Conservation (phyloP, 2,888 invertebrate genomes). For the Trichogramma dendrolimi region DNA sequence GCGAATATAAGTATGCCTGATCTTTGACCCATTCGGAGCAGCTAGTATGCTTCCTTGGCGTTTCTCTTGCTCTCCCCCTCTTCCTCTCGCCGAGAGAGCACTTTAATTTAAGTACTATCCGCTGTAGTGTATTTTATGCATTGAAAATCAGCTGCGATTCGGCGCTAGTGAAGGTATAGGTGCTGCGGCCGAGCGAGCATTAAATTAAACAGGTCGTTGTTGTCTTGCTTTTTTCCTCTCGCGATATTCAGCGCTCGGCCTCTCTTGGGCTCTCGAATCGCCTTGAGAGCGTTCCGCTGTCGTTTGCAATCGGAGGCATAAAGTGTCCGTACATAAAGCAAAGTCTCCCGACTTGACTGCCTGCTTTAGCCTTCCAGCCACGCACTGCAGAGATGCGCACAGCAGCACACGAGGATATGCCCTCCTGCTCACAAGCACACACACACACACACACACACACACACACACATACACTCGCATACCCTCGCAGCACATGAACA, state of each 20-base stretch:
- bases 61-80: too few species aligned
- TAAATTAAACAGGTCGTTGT: conserved; percentile 47
- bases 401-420: too few species aligned
- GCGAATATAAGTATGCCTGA: conserved; percentile 2
- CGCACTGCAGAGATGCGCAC: not conserved
- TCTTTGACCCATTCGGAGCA: conserved; percentile 20
- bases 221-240: conserved; percentile 34
- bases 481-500: too few species aligned
- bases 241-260: not conserved
- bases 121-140: conserved; percentile 8
- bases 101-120: too few species aligned
- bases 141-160: not conserved
- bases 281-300: conserved; percentile 52
- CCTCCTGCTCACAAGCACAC: too few species aligned
- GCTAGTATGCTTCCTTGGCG: too few species aligned
- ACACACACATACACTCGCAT: too few species aligned
- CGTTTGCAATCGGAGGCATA: conserved; percentile 52
- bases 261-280: conserved; percentile 28
- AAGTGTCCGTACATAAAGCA: conserved; percentile 39
- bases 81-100: too few species aligned
- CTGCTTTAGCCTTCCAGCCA: not conserved
- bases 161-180: conserved; percentile 20
- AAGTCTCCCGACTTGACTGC: not conserved
- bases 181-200: conserved; percentile 34
- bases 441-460: too few species aligned